Evolutionary conservation across 2,888 invertebrate species (phyloP).

Genomic region (Trissolcus brochymenae): DNA sequence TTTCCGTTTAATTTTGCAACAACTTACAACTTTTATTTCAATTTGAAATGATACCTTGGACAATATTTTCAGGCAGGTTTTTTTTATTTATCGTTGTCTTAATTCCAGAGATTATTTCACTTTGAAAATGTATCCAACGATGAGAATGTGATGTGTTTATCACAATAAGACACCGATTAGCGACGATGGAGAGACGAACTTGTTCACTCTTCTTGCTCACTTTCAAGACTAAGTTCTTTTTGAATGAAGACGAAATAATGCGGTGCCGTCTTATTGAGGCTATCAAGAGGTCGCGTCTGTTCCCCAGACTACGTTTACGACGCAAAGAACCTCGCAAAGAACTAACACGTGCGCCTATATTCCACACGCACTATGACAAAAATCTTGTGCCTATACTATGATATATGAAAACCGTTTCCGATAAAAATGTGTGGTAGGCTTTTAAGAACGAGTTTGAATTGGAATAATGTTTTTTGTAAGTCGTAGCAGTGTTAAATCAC

Average conservation of each 20-base stretch:
- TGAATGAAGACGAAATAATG: conserved; percentile 44
- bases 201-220: conserved; percentile 35
- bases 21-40: too few species aligned
- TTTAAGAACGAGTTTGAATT: too few species aligned
- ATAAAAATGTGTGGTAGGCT: not conserved
- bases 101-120: not conserved
- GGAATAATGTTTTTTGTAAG: too few species aligned
- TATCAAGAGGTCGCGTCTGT: conserved; percentile 57
- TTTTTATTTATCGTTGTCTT: too few species aligned
- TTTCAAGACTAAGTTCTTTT: conserved; percentile 46
- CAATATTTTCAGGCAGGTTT: too few species aligned
- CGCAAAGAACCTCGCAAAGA: conserved; percentile 5
- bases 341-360: conserved; percentile 42
- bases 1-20: too few species aligned
- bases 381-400: not conserved
- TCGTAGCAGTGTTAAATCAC: too few species aligned
- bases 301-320: conserved; percentile 45
- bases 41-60: too few species aligned
- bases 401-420: not conserved
- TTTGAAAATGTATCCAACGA: not conserved
- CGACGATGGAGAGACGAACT: conserved; percentile 1
- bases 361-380: conserved; percentile 10
- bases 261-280: conserved; percentile 47
- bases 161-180: not conserved
- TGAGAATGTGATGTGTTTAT: too few species aligned